A percentile compares a stretch with the other conserved stretches of the same genome.
Conservation (phyloP, 2,113 vertebrate genomes). For the Gallinago paraguaiae region DNA sequence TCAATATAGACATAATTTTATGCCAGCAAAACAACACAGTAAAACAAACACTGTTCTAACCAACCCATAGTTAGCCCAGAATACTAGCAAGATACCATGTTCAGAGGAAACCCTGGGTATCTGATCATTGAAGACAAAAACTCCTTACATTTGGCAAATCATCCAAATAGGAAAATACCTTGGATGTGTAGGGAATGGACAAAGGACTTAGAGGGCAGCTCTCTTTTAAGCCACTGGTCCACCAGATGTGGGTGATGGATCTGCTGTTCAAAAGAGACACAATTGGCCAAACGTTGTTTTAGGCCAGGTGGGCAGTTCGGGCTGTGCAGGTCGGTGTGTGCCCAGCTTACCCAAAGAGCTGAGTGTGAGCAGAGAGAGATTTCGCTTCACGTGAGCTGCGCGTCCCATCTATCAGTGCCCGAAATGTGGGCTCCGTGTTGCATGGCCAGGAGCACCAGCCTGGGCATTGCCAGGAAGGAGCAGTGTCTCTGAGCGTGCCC, state of each 20-base stretch:
- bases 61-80: background rate
- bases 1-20: background rate
- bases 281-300: background rate
- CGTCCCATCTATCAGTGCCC: background rate
- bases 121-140: background rate
- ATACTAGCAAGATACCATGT: background rate
- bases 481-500: background rate
- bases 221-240: background rate
- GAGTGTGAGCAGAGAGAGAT: background rate
- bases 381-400: fast-evolving
- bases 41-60: background rate
- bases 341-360: background rate
- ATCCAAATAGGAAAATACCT: background rate
- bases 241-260: background rate
- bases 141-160: background rate
- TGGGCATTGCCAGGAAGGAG: background rate
- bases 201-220: background rate
- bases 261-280: background rate
- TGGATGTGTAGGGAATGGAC: too few species aligned
- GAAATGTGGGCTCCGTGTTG: background rate
- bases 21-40: background rate
- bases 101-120: background rate
- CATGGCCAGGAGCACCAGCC: background rate
- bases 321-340: background rate
- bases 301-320: background rate